These are phyloP conservation scores for Cyclura pinguis DNA, from an alignment of 2,797 vertebrate species.

Conservation along the genomic window DNA sequence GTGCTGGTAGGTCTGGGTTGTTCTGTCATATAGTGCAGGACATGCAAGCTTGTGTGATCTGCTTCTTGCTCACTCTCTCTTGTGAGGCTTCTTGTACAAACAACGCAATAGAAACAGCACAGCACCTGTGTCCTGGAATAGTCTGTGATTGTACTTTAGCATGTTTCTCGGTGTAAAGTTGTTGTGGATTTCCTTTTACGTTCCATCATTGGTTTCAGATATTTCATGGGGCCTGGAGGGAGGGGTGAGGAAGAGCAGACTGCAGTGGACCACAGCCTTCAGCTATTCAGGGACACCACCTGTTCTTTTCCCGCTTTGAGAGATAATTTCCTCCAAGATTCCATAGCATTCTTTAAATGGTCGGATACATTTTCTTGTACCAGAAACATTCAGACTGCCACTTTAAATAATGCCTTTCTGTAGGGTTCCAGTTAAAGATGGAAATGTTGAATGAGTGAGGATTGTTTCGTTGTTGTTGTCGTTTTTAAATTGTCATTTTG, in stretches of 20 bases:
- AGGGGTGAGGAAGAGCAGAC: conserved; percentile 60
- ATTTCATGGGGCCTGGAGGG: conserved; percentile 64
- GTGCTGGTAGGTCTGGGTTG: conserved; percentile 79
- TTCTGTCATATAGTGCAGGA: conserved; percentile 84
- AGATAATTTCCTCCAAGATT: conserved; percentile 74
- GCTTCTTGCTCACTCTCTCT: conserved; percentile 92
- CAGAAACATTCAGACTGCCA: conserved; percentile 67
- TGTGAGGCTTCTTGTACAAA: conserved; percentile 86
- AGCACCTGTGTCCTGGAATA: conserved; percentile 83
- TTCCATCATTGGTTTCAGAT: conserved; percentile 81
- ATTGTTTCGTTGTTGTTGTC: conserved; percentile 80
- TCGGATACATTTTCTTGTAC: conserved; percentile 79
- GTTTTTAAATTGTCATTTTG: conserved; percentile 82
- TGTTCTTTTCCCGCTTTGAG: conserved; percentile 63
- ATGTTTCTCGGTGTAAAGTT: conserved; percentile 86
- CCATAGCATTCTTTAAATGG: conserved; percentile 79
- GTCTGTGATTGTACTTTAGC: conserved; percentile 88
- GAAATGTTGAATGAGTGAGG: conserved; percentile 83
- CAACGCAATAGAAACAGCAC: conserved; percentile 80
- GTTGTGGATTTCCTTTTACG: conserved; percentile 85
- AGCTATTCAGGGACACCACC: conserved; percentile 79
- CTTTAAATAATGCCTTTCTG: conserved; percentile 76
- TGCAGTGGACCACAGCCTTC: conserved; percentile 80
- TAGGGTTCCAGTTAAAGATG: conserved; percentile 83
- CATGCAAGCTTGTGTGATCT: conserved; percentile 86